Evolutionary conservation across 2,888 invertebrate genomes (phyloP).

Genomic region (Folsomia manolachei): DNA sequence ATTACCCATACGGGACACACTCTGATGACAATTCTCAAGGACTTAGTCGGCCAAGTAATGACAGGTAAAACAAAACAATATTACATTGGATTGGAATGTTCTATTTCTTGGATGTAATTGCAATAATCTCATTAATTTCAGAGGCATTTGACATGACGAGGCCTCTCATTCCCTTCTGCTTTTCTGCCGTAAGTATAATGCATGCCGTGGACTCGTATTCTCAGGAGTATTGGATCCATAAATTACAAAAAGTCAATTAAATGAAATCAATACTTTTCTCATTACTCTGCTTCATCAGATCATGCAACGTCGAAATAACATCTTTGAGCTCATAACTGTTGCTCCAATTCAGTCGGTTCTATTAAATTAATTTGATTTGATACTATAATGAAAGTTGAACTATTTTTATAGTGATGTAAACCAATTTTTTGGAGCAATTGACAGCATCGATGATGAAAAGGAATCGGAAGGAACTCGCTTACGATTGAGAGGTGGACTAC

Average conservation of each 20-base stretch:
- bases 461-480: conserved; percentile 28
- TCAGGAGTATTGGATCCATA: no score
- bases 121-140: conserved; percentile 54
- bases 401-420: conserved; percentile 59
- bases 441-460: conserved; percentile 56
- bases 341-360: conserved; percentile 78
- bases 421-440: conserved; percentile 55
- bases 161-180: conserved; percentile 89
- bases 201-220: no score
- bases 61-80: conserved; percentile 8
- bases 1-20: conserved; percentile 87
- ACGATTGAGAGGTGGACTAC: conserved; percentile 12
- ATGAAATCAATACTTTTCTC: not conserved
- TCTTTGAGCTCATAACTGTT: conserved; percentile 88
- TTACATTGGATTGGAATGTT: not conserved
- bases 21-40: conserved; percentile 80
- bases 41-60: conserved; percentile 69
- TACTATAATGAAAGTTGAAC: no score
- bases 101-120: not conserved
- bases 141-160: conserved; percentile 88
- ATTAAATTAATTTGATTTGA: not conserved
- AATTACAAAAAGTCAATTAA: not conserved
- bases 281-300: conserved; percentile 63
- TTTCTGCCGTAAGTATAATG: conserved; percentile 85
- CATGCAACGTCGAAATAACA: conserved; percentile 89